Conservation (phyloP, 2,797 vertebrate species). For the Nothura maculosa region DNA sequence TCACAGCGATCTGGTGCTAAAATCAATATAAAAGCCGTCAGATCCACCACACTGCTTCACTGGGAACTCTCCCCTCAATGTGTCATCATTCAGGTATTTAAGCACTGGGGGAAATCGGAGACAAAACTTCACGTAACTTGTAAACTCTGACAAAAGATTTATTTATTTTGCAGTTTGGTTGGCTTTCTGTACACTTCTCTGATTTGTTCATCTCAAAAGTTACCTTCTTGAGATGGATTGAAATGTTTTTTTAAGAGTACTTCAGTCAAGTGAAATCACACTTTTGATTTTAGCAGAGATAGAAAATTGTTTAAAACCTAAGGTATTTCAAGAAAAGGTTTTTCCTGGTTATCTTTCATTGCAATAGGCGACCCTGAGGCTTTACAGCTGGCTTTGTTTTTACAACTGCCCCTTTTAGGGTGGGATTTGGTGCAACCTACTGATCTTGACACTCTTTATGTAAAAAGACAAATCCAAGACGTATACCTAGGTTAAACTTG, state of each 20-base stretch:
- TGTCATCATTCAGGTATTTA: slow-evolving; percentile 59
- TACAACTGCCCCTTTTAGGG: background rate
- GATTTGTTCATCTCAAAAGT: background rate
- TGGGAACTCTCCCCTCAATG: slow-evolving; percentile 69
- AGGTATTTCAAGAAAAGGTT: background rate
- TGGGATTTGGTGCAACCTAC: background rate
- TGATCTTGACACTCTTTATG: background rate
- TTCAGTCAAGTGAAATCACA: background rate
- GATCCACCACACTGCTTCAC: slow-evolving; percentile 71
- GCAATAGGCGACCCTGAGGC: background rate
- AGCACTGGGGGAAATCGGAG: background rate
- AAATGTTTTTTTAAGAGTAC: background rate
- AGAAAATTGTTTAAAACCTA: background rate
- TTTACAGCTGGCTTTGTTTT: slow-evolving; percentile 19
- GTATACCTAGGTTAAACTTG: background rate
- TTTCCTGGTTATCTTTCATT: background rate
- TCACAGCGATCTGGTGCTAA: slow-evolving; percentile 67
- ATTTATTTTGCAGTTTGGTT: slow-evolving; percentile 21
- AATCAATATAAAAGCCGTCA: slow-evolving; percentile 81
- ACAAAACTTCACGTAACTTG: slow-evolving; percentile 13
- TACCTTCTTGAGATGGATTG: background rate
- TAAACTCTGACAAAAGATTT: slow-evolving; percentile 1
- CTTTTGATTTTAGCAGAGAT: background rate
- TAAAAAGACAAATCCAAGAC: background rate
- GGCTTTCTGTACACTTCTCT: background rate